Percentiles rank a stretch among this genome's conserved stretches.
phyloP scores from a whole-genome alignment of 2,113 vertebrate species.

The Rhegmatorhina hoffmannsi region DNA sequence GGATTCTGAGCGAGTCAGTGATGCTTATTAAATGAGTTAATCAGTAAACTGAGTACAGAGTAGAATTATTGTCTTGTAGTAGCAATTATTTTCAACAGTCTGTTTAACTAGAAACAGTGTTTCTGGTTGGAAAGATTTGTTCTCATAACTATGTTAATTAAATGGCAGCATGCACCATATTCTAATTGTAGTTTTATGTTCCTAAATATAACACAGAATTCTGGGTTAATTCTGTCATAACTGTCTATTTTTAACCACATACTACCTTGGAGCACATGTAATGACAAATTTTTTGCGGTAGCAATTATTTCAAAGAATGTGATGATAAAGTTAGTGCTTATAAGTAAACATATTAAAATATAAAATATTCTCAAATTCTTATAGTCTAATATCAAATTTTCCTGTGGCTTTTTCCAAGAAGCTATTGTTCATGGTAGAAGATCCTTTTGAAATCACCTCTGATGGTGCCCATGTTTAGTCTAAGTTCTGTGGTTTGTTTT shows the following conservation, averaged over 20 bases:
- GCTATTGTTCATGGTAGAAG: background rate
- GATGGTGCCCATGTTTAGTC: background rate
- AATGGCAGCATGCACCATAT: background rate
- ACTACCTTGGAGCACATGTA: background rate
- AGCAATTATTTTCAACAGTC: background rate
- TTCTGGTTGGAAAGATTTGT: background rate
- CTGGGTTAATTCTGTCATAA: background rate
- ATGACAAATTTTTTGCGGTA: background rate
- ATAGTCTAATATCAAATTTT: background rate
- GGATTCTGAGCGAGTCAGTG: background rate
- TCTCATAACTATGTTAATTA: background rate
- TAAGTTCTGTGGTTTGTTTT: background rate
- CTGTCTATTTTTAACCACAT: background rate
- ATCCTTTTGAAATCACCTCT: background rate
- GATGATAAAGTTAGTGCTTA: background rate
- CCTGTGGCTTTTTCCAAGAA: background rate
- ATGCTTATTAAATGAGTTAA: background rate
- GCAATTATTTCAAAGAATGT: background rate
- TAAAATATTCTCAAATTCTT: background rate
- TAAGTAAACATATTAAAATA: background rate
- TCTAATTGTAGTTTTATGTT: background rate
- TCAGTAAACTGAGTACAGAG: background rate
- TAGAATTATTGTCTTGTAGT: background rate
- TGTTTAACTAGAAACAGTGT: background rate
- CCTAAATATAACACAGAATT: background rate